Evolutionary conservation across 1,140 invertebrate genomes (phyloP).

Genomic region (Tetramorium simillimum): DNA sequence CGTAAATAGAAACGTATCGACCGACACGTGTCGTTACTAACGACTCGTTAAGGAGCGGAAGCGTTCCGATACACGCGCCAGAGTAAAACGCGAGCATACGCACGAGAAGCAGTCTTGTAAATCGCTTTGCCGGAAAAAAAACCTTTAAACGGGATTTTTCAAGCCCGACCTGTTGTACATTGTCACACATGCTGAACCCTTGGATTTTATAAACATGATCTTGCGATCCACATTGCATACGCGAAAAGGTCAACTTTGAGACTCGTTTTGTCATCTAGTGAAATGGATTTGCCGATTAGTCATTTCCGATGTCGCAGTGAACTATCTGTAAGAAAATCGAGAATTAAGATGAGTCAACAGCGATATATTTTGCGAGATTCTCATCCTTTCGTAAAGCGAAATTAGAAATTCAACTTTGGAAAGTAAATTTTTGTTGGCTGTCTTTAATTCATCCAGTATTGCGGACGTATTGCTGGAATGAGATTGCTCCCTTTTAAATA

Average conservation of each 20-base stretch:
- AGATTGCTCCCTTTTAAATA: background rate
- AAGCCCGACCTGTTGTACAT: background rate
- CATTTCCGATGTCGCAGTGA: background rate
- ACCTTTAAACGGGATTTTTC: conserved; percentile 1
- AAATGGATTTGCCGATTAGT: background rate
- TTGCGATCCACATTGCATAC: conserved; percentile 8
- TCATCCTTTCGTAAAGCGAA: background rate
- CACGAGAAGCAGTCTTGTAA: conserved; percentile 24
- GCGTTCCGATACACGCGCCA: conserved; percentile 10
- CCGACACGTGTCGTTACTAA: conserved; percentile 54
- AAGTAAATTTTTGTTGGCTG: background rate
- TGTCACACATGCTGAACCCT: background rate
- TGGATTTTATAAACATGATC: conserved; percentile 19
- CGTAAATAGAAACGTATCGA: conserved; percentile 27
- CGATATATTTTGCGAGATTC: background rate
- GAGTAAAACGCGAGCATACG: background rate
- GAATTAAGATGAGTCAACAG: background rate
- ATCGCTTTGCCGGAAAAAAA: conserved; percentile 43
- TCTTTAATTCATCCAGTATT: background rate
- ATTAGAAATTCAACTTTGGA: background rate
- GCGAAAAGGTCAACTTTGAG: background rate
- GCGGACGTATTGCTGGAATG: background rate
- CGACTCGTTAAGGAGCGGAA: conserved; percentile 33
- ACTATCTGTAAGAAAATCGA: background rate
- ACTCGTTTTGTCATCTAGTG: background rate